Evolutionary conservation across 2,797 vertebrate species (phyloP), one percentile per base, ranked within the genome.

Genomic region (Peromyscus eremicus): DNA sequence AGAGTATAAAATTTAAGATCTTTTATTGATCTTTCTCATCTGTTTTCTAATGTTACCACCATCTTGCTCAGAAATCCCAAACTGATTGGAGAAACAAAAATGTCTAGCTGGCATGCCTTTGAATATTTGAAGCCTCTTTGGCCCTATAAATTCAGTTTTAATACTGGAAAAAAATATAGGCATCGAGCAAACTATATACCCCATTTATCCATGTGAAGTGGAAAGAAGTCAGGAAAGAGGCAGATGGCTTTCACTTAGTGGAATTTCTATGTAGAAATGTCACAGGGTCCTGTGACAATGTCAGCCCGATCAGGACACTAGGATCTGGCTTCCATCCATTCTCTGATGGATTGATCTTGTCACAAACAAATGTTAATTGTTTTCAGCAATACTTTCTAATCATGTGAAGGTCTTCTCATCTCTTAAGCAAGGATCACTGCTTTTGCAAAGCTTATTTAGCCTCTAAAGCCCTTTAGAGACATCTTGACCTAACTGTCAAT

Each of bases 331-430:
- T 99, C 99, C 98, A 99, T 99, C 99, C 99, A 99, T 99, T 99
- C 98, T 99, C 98, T 98, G 98, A 97, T 98, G 99, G 99, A 99
- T 99, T 99, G 99, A 99, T 99, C 99, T 98, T 99, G 98, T 98
- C 98, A 98, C 97, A 98, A 99, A 99, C 99, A 99, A 99, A 99
- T 99, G 99, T 99, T 99, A 99, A 99, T 99, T 99, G 99, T 99
- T 99, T 99, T 99, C 99, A 98, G 99, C 97, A 98, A 99, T 99
- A 97, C 95, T 97, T 97, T 98, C 96, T 98, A 98, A 98, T 94
- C 97, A 92, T 95, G 94, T 86, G 97, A 88, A 97, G 85, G 97
- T 97, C 98, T 98, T 99, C 98, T 99, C 98, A 98, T 98, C 98
- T 98, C 98, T 98, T 98, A 98, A 98, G 98, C 99, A 97, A 60